Evolutionary conservation across 2,113 vertebrate species (phyloP), one percentile per base, ranked within the genome.

Genomic region (Pomatostomus ruficeps): DNA sequence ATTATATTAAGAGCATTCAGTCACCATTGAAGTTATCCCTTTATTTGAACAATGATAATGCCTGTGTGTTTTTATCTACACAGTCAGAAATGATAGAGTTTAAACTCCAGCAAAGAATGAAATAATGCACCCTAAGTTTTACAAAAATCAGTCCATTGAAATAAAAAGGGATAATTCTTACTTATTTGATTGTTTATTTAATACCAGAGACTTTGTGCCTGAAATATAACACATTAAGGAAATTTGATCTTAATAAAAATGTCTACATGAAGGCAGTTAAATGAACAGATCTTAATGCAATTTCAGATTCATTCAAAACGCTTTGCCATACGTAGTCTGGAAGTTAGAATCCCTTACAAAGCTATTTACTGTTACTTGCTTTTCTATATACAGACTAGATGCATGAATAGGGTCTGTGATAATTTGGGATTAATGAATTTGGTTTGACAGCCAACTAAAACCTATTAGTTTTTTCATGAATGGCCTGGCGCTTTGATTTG

Each of bases 131-230:
- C 75, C 94, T 82, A 88, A 79, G 49, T 72, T 93, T 94, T 96
- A 82, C 43, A 90, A 91, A 95, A 96, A 78, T 67, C 46, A 77
- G 33, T 36, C n/a, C 2, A 82, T 72, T 93, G 59, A 81, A 89
- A 89, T 78, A 1, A 71, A 82, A 91, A 38, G 19, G 12, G 17
- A 91, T 91, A 81, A 88, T 78, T 93, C 31, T 45, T 79, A 89
- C 52, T 95, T 84, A 75, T 84, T 96, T 48, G n/a, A 65, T 92
- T 95, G 55, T 94, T 95, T 95, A 78, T 66, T 66, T 71, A 92
- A 72, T 74, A 93, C 14, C 38, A 79, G 23, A 73, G 71, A 77
- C 18, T 63, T 76, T 71, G 19, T 38, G 28, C 63, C 51, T n/a
- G 51, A 74, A 92, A 81, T n/a, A 65, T 43, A 74, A 28, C 54